Evolutionary conservation across 1,140 invertebrate species (phyloP), one percentile per base, ranked within the genome.

Genomic region (Campoletis sonorensis): DNA sequence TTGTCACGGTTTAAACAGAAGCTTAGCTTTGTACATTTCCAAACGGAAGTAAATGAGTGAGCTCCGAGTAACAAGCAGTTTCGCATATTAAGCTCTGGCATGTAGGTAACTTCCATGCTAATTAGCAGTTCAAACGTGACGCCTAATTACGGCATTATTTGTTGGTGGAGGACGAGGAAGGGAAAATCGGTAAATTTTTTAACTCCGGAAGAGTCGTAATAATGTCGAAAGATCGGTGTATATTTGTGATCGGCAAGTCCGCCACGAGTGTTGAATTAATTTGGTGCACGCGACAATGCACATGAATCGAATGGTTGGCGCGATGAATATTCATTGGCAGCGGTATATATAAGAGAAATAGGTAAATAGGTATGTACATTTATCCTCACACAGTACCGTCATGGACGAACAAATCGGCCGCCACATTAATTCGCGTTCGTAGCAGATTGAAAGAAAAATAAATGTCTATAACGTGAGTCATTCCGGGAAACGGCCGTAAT

Each of bases 91-190:
- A 33, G 54, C 40, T 64, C 26, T 49, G n/a, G 51, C 40, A 54
- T 72, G 5, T 18, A 11, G n/a, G 71, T 27, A 49, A 33, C 54
- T 85, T 84, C 79, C 82, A 72, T 40, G 26, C 13, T 73, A 61
- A 85, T 85, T 81, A 81, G 79, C 70, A 82, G 81, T 84, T 73
- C 58, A n/a, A 58, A 45, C 67, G 54, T 54, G 79, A 72, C 61
- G 15, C 70, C n/a, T 77, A 77, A 82, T 80, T 81, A 75, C 77
- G 81, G 2, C 45, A 72, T 72, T 26, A 27, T 77, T 23, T n/a
- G 18, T 61, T 23, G n/a, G 26, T 2, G 21, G 61, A 27, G 21
- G 54, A 58, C 1, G 54, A 58, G 23, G 18, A 18, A n/a, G 51
- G 18, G 15, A 23, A 10, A 23, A 64, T 64, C 61, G 61, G 26